Conservation (phyloP, 2,113 vertebrate genomes). For the Chloebia gouldiae region DNA sequence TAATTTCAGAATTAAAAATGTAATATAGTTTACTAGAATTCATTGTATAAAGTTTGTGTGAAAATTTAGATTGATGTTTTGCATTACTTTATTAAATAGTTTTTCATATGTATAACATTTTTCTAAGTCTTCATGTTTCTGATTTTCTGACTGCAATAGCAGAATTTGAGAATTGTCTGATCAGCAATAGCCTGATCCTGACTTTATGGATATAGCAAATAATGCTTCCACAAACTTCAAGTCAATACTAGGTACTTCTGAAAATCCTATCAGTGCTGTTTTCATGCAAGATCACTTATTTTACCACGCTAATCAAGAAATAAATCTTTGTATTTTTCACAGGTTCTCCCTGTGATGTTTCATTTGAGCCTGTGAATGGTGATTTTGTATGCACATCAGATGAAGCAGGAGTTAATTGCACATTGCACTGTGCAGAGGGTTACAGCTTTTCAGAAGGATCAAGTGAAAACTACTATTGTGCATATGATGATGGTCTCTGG, state of each 20-base stretch:
- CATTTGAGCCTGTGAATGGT: slow-evolving; percentile 87
- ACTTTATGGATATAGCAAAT: not conserved
- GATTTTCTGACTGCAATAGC: not conserved
- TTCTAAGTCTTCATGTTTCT: not conserved
- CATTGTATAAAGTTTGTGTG: not conserved
- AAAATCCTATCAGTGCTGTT: not conserved
- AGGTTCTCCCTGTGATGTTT: slow-evolving; percentile 90
- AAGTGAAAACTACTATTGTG: slow-evolving; percentile 87
- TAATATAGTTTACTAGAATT: not conserved
- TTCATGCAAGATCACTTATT: not conserved
- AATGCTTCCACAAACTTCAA: not conserved
- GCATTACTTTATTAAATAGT: not conserved
- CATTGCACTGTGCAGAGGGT: slow-evolving; percentile 85
- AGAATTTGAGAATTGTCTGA: not conserved
- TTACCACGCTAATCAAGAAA: not conserved
- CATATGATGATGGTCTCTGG: slow-evolving; percentile 89
- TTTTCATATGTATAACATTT: not conserved
- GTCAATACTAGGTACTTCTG: not conserved
- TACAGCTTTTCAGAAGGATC: slow-evolving; percentile 90
- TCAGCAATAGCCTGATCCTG: not conserved
- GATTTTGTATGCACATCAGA: slow-evolving; percentile 85
- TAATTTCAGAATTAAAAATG: not conserved
- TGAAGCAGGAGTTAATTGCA: slow-evolving; percentile 86
- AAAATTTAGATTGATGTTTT: not conserved
- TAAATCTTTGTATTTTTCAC: not conserved